phyloP scores from a whole-genome alignment of 2,113 vertebrate genomes.

The Hippotragus niger region DNA sequence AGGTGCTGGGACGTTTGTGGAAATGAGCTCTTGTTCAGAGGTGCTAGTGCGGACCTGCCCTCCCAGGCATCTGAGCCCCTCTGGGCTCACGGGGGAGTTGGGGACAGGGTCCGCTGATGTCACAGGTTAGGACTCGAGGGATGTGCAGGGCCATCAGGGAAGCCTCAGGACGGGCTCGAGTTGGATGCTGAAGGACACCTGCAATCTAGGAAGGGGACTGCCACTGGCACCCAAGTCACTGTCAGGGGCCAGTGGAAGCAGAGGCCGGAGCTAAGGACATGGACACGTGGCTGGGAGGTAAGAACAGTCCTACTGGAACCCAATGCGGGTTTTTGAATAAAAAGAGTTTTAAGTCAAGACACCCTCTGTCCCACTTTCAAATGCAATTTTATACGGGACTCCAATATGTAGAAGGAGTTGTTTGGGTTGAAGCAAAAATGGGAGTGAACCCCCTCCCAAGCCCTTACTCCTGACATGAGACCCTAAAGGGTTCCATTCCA shows the following conservation, averaged over 20 bases:
- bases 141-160: neutral
- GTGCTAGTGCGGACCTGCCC: neutral
- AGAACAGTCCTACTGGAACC: neutral
- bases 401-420: neutral
- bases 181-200: neutral
- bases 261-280: neutral
- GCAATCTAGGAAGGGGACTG: neutral
- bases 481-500: neutral
- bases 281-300: neutral
- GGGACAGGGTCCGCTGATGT: neutral
- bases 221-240: neutral
- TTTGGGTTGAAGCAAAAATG: neutral
- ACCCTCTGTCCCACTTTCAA: neutral
- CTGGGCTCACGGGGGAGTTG: accelerated
- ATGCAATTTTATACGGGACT: neutral
- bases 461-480: neutral
- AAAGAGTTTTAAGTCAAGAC: neutral
- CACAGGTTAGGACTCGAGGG: neutral
- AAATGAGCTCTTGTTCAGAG: neutral
- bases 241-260: neutral
- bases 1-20: neutral
- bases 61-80: neutral
- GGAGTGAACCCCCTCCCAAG: neutral
- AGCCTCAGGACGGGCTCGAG: neutral
- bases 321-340: neutral